phyloP scores from a whole-genome alignment of 1,140 invertebrate genomes.

The Arion vulgaris region DNA sequence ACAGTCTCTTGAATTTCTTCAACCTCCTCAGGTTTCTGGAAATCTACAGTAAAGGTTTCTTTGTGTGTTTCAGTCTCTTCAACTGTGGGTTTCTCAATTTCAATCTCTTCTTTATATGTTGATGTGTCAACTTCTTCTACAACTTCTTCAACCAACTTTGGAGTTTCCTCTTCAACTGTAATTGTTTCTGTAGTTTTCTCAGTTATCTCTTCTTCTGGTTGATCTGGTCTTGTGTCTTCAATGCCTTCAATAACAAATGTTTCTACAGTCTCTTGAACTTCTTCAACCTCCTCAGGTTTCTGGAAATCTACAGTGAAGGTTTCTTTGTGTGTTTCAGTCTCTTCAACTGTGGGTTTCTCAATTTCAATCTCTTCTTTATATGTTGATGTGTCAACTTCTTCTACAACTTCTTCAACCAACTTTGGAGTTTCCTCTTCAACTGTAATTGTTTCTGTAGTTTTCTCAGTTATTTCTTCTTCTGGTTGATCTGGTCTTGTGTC shows the following conservation, averaged over 20 bases:
- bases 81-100: slow-evolving; percentile 34
- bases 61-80: slow-evolving; percentile 20
- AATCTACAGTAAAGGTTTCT: neutral
- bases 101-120: slow-evolving; percentile 10
- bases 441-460: slow-evolving; percentile 32
- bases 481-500: slow-evolving; percentile 24
- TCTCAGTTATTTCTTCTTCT: slow-evolving; percentile 28
- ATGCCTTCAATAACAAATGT: no score
- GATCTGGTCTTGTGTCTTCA: no score
- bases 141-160: slow-evolving; percentile 25
- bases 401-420: slow-evolving; percentile 34
- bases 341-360: slow-evolving; percentile 11
- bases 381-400: neutral
- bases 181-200: slow-evolving; percentile 38
- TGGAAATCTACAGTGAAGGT: no score
- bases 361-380: slow-evolving; percentile 43
- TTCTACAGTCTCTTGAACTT: slow-evolving; percentile 30
- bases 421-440: slow-evolving; percentile 34
- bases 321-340: no score
- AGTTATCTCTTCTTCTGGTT: slow-evolving; percentile 16
- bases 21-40: slow-evolving; percentile 27
- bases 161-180: slow-evolving; percentile 32
- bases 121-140: no score
- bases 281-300: slow-evolving; percentile 30
- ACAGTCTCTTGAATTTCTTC: no score